Percentiles rank a stretch among this genome's conserved stretches.
These are phyloP conservation scores for Montifringilla adamsi DNA, from an alignment of 2,113 vertebrate species.

Conservation along the genomic window DNA sequence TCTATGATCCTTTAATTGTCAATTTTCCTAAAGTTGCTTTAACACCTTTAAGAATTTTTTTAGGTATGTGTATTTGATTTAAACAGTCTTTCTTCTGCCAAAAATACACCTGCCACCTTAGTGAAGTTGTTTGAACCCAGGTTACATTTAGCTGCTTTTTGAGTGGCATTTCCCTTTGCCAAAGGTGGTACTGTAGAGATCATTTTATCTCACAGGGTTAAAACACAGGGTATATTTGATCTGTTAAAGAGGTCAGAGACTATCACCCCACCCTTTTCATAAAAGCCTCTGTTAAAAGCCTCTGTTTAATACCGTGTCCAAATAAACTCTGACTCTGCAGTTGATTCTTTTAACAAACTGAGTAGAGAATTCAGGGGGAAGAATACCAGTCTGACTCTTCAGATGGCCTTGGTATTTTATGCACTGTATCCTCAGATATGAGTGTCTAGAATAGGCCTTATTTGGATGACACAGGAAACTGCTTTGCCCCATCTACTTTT, in stretches of 20 bases:
- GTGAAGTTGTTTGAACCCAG: background rate
- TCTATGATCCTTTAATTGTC: background rate
- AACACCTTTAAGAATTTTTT: rapidly evolving
- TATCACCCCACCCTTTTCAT: background rate
- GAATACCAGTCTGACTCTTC: background rate
- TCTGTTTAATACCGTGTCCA: background rate
- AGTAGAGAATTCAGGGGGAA: background rate
- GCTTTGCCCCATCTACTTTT: background rate
- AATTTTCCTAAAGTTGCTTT: background rate
- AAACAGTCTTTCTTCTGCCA: background rate
- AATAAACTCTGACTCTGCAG: background rate
- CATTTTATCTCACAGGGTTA: background rate
- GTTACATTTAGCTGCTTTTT: background rate
- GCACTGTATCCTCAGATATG: rapidly evolving
- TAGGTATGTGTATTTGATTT: background rate
- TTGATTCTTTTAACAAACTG: background rate
- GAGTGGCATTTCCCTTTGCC: background rate
- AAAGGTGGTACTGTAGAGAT: background rate
- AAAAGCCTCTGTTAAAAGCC: background rate
- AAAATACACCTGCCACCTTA: background rate
- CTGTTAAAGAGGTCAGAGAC: background rate
- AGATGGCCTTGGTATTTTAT: background rate
- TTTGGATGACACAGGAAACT: background rate
- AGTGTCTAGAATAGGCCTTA: background rate
- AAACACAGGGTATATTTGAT: background rate